Evolutionary conservation across 2,797 vertebrate genomes (phyloP).

Genomic region (Pogoniulus pusillus): DNA sequence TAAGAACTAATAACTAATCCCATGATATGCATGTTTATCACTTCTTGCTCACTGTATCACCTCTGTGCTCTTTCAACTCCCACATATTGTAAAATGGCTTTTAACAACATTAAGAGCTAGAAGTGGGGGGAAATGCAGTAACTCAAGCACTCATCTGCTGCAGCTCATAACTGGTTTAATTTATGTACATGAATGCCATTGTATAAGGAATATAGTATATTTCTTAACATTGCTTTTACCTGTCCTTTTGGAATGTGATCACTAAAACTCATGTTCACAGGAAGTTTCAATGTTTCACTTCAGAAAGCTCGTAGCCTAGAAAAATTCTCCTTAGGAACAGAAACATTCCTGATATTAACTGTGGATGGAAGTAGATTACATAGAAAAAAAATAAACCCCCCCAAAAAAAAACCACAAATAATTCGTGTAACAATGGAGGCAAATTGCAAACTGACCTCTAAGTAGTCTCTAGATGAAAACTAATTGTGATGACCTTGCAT

Average conservation of each 20-base stretch:
- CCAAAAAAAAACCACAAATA: too few relatives aligned
- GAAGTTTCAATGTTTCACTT: background rate
- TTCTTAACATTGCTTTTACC: background rate
- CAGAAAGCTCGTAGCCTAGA: background rate
- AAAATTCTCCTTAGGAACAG: background rate
- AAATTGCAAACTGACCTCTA: background rate
- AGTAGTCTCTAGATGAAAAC: background rate
- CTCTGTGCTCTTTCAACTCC: slow-evolving; percentile 42
- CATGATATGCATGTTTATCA: background rate
- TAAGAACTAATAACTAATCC: background rate
- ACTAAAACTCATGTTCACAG: background rate
- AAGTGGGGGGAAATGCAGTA: background rate
- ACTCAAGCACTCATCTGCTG: background rate
- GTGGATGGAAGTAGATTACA: background rate
- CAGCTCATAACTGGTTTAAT: slow-evolving; percentile 16
- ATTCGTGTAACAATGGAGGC: background rate
- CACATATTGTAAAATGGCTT: slow-evolving; percentile 41
- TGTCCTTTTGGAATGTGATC: background rate
- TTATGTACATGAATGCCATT: background rate
- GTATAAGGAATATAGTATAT: background rate
- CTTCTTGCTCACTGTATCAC: background rate
- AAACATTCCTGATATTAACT: background rate
- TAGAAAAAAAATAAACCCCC: background rate
- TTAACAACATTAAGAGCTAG: slow-evolving; percentile 33
- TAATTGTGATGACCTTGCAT: background rate